A percentile compares a stretch with the other conserved stretches of the same genome.
These are phyloP conservation scores for Sebastes diaconus DNA, from an alignment of 2,797 vertebrate species.

Conservation along the genomic window DNA sequence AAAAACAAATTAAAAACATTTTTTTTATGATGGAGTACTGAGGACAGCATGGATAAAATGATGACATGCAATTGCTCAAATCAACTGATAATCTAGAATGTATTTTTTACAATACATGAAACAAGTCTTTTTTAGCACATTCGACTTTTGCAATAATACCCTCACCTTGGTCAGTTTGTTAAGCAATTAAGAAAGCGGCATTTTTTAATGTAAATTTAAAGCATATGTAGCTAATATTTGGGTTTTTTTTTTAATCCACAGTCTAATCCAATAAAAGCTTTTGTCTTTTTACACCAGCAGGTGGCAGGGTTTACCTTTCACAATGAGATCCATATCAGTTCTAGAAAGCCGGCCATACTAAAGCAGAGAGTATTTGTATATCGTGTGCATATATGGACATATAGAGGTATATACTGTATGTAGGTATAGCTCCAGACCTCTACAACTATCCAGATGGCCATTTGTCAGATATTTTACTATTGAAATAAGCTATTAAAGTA, in stretches of 20 bases:
- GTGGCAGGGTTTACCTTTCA: conserved; percentile 66
- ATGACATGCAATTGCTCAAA: neutral
- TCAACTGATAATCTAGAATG: neutral
- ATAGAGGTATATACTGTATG: neutral
- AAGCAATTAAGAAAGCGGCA: neutral
- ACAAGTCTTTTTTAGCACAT: neutral
- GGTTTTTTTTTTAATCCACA: neutral
- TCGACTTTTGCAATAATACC: neutral
- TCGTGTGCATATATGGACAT: neutral
- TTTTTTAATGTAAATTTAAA: neutral
- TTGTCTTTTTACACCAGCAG: conserved; percentile 62
- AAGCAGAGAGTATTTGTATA: neutral
- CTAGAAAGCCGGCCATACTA: neutral
- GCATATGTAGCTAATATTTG: neutral
- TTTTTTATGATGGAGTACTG: neutral
- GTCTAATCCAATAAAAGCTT: neutral
- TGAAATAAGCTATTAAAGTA: neutral
- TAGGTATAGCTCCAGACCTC: neutral
- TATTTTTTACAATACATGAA: neutral
- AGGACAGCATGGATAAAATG: neutral
- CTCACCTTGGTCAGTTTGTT: neutral
- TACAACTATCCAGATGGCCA: neutral
- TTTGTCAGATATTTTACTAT: neutral
- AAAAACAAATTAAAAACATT: neutral
- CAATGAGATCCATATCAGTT: neutral